These are phyloP conservation scores for Meloidogyne exigua DNA, from an alignment of 1,140 invertebrate species.

Conservation along the genomic window DNA sequence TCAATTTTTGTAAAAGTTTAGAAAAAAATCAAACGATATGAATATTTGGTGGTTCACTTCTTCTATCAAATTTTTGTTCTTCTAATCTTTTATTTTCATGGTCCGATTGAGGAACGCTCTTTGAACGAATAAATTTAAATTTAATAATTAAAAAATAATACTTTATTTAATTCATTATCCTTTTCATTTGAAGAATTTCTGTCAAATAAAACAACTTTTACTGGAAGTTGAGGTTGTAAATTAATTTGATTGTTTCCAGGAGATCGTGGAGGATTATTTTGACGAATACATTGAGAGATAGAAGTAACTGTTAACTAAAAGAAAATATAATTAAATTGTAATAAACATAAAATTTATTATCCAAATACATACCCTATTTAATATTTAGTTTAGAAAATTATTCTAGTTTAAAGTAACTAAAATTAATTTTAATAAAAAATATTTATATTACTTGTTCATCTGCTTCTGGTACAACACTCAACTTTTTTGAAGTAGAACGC, in stretches of 20 bases:
- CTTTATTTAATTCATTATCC: background rate
- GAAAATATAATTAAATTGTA: background rate
- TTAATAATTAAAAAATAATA: background rate
- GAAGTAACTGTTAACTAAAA: conserved; percentile 28
- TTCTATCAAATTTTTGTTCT: background rate
- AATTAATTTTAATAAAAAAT: too few species aligned
- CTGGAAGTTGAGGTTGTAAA: background rate
- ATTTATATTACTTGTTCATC: conserved; percentile 42
- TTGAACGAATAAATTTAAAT: background rate
- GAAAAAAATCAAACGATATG: background rate
- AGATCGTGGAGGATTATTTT: conserved; percentile 7
- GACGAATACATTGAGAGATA: conserved; percentile 19
- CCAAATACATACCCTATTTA: too few species aligned
- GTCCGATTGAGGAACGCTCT: background rate
- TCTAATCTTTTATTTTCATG: background rate
- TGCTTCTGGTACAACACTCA: conserved; percentile 43
- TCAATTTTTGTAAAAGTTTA: too few species aligned
- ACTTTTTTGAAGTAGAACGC: conserved; percentile 42
- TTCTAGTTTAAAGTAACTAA: too few species aligned
- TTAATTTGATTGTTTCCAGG: background rate
- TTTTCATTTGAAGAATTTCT: background rate
- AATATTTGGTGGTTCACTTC: conserved; percentile 1
- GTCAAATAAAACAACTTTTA: conserved; percentile 1
- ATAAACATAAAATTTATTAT: too few species aligned
- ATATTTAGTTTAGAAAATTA: too few species aligned